phyloP scores from a whole-genome alignment of 2,113 vertebrate genomes.

The Glaucidium brasilianum region DNA sequence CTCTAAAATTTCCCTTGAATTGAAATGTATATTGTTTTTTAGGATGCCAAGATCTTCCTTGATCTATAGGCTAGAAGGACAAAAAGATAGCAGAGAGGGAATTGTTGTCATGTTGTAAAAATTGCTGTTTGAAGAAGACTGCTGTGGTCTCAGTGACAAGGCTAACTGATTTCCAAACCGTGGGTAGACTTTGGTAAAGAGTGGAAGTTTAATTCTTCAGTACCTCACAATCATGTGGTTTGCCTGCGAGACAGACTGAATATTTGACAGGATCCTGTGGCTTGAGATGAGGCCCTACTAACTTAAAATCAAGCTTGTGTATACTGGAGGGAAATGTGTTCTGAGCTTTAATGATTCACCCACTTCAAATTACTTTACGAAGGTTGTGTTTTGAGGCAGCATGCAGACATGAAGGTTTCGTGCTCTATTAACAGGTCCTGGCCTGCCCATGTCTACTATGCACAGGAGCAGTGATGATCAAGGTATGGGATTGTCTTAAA shows the following conservation, averaged over 20 bases:
- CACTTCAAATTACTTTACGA: accelerated
- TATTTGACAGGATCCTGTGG: background rate
- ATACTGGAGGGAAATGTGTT: background rate
- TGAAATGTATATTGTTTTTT: background rate
- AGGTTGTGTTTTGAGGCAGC: background rate
- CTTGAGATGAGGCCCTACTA: background rate
- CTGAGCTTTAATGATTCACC: background rate
- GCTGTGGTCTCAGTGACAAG: background rate
- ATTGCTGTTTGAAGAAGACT: background rate
- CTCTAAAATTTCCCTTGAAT: background rate
- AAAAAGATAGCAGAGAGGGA: background rate
- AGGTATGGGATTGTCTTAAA: conserved; percentile 71
- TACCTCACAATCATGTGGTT: background rate
- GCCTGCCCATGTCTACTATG: conserved; percentile 81
- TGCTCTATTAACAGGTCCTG: conserved; percentile 83
- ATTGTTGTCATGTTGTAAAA: background rate
- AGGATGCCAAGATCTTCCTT: background rate
- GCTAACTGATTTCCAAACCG: background rate
- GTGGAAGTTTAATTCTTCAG: background rate
- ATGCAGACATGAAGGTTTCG: background rate
- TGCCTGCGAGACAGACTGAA: background rate
- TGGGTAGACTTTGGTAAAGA: background rate
- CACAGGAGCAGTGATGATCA: conserved; percentile 70
- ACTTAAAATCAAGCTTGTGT: background rate
- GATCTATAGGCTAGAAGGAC: background rate